Conservation (phyloP, 2,888 invertebrate genomes). For the Ichneumon xanthorius region DNA sequence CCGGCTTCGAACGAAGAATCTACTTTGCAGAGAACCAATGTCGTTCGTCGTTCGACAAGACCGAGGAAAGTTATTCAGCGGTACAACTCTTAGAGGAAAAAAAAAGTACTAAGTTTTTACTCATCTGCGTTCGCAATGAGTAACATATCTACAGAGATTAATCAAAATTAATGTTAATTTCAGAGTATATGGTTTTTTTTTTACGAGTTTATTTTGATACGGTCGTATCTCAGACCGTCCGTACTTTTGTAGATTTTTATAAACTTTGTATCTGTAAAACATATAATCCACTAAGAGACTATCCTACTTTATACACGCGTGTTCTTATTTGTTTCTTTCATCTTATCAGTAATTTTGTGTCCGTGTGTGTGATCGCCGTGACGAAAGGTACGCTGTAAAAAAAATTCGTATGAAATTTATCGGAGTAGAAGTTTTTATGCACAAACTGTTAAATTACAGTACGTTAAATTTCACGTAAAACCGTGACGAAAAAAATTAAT, state of each 20-base stretch:
- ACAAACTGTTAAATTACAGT: too few relatives aligned
- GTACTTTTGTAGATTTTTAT: slow-evolving; percentile 3
- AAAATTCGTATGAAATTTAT: too few relatives aligned
- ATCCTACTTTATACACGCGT: slow-evolving; percentile 35
- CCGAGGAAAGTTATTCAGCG: neutral
- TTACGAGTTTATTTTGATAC: neutral
- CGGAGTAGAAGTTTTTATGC: too few relatives aligned
- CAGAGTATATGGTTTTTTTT: slow-evolving; percentile 8
- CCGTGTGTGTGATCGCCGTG: neutral
- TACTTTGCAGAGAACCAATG: neutral
- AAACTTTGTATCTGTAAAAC: slow-evolving; percentile 51
- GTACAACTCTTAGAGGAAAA: neutral
- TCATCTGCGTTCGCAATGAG: neutral
- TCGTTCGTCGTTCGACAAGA: neutral
- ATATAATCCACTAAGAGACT: slow-evolving; percentile 32
- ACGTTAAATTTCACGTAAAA: too few relatives aligned
- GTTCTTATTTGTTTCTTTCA: neutral
- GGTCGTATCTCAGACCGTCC: neutral
- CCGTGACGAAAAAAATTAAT: too few relatives aligned
- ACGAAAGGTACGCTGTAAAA: slow-evolving; percentile 1
- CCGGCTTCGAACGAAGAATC: neutral
- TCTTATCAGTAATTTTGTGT: neutral
- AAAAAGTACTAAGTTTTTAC: neutral
- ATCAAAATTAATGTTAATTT: neutral
- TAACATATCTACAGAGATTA: neutral